A percentile compares a stretch with the other conserved stretches of the same genome.
Conservation (phyloP, 2,113 vertebrate genomes). For the Ploceus nigricollis region DNA sequence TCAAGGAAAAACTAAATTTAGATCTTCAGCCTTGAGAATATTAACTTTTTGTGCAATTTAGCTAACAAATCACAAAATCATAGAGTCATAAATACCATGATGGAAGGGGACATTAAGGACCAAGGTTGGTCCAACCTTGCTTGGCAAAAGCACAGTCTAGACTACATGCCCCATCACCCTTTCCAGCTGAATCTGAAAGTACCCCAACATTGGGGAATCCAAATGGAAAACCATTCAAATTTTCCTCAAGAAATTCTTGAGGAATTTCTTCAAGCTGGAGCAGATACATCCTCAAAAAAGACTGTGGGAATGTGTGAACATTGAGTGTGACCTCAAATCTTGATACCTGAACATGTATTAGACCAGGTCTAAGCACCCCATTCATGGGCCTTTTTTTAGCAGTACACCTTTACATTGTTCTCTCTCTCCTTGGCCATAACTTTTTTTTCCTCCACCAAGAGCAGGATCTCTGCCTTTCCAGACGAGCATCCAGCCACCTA, state of each 20-base stretch:
- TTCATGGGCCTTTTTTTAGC: background rate
- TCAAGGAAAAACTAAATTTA: background rate
- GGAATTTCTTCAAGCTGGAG: background rate
- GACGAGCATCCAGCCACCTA: background rate
- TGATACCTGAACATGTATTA: background rate
- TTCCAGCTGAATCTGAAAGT: background rate
- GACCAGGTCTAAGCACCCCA: background rate
- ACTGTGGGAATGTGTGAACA: background rate
- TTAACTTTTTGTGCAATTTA: background rate
- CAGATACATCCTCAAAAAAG: background rate
- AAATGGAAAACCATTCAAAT: background rate
- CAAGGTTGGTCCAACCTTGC: background rate
- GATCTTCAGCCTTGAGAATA: background rate
- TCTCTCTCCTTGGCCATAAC: background rate
- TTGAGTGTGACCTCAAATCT: background rate
- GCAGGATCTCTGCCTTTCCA: background rate
- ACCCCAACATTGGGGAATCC: rapidly evolving
- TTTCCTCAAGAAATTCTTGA: no score
- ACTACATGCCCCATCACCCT: background rate
- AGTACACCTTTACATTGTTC: background rate
- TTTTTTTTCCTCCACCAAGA: background rate
- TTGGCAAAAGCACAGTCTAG: background rate
- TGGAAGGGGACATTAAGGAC: background rate
- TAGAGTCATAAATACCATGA: background rate
- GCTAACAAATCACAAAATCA: background rate